Evolutionary conservation across 1,140 invertebrate genomes (phyloP), one percentile per base, ranked within the genome.

Genomic region (Cydia splendana): DNA sequence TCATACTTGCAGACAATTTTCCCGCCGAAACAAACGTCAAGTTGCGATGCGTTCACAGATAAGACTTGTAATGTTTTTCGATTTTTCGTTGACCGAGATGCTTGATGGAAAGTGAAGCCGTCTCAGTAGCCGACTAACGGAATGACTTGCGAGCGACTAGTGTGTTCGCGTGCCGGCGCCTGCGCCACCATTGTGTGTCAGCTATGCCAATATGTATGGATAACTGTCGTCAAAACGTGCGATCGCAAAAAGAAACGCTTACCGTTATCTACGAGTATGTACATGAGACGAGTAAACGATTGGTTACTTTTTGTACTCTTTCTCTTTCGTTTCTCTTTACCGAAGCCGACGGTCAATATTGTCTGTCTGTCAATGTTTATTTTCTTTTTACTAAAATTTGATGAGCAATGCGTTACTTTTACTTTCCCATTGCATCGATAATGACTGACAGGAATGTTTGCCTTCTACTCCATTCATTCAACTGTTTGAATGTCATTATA

Each of bases 201-300:
- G 87, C 85, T 84, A 84, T 84, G 87, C 85, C 85, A 86, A 86
- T 86, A 84, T 83, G 80, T 88, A 88, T 88, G 88, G 80, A 83
- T 87, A 87, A 88, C 85, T 84, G 86, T 87, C 81, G 78, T 85
- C 13, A 80, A 83, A 82, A 85, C 80, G 80, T 79, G 82, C 81
- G 79, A 83, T 85, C 80, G 81, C 78, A 82, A 84, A 82, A 84
- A 85, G 79, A 81, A 79, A 79, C 78, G 79, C 82, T 87, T 87
- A 88, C 88, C 84, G 88, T 89, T 89, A 89, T 76, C 77, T 84
- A n/a, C n/a, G n/a, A n/a, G n/a, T n/a, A 80, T 76, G 78, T 53
- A 69, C 79, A 69, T 45, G 77, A 77, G 75, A 62, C 80, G 85
- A 87, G 83, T 85, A 87, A 88, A 83, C 30, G 67, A 71, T 71